These are phyloP conservation scores for Bombus waltoni DNA, from an alignment of 1,140 invertebrate genomes.

Conservation along the genomic window DNA sequence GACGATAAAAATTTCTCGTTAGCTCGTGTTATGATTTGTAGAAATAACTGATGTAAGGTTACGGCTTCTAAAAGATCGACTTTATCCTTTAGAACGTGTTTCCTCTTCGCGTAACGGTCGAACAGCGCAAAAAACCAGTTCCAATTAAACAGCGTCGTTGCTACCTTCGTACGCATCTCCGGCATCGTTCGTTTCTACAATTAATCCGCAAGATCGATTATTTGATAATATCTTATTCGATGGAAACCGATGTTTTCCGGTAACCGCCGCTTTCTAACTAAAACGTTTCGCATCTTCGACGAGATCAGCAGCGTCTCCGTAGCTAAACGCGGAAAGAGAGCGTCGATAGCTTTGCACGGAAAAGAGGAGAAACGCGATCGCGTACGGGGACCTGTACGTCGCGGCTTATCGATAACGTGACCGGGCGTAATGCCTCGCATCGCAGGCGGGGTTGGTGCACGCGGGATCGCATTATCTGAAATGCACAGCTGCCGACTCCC, in stretches of 20 bases:
- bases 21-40: too few species aligned
- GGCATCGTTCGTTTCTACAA: too few species aligned
- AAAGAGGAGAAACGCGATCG: neutral
- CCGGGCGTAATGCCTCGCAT: slow-evolving; percentile 66
- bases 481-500: slow-evolving; percentile 77
- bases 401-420: slow-evolving; percentile 70
- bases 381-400: slow-evolving; percentile 16
- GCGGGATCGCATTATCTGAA: slow-evolving; percentile 75
- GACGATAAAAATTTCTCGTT: too few species aligned
- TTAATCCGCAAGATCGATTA: too few species aligned
- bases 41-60: too few species aligned
- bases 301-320: neutral
- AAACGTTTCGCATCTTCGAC: neutral
- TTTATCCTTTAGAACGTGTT: too few species aligned
- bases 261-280: neutral
- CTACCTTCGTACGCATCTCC: neutral
- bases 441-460: slow-evolving; percentile 49
- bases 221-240: neutral
- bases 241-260: neutral
- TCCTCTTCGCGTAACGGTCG: neutral
- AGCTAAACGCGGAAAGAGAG: neutral
- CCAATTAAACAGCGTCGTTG: neutral
- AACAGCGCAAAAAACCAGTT: neutral
- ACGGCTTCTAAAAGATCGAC: too few species aligned
- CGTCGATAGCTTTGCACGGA: neutral